Evolutionary conservation across 2,797 vertebrate genomes (phyloP).

Genomic region (Propithecus perrieri): DNA sequence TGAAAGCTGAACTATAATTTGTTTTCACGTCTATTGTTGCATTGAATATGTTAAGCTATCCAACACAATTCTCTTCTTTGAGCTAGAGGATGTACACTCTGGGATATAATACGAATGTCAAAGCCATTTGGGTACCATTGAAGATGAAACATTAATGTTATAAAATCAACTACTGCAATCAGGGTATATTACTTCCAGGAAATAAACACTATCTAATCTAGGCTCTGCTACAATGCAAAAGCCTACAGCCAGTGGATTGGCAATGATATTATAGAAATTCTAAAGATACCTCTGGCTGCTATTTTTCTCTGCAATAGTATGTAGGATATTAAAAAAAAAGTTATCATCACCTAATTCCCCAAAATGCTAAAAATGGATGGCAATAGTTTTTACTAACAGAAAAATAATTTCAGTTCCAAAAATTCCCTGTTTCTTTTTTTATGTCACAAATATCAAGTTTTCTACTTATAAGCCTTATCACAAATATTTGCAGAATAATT

Average conservation of each 20-base stretch:
- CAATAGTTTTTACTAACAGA: slow-evolving; percentile 15
- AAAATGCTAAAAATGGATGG: slow-evolving; percentile 8
- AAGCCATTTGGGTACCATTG: slow-evolving; percentile 27
- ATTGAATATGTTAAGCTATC: slow-evolving; percentile 49
- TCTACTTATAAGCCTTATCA: neutral
- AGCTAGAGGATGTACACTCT: slow-evolving; percentile 12
- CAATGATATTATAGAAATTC: neutral
- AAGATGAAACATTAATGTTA: slow-evolving; percentile 62
- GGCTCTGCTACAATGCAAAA: slow-evolving; percentile 1
- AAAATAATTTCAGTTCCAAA: slow-evolving; percentile 44
- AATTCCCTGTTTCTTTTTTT: slow-evolving; percentile 12
- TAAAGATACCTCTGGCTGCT: neutral
- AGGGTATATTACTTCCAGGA: slow-evolving; percentile 33
- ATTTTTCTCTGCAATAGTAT: neutral
- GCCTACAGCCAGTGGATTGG: slow-evolving; percentile 15
- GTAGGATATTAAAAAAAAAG: neutral
- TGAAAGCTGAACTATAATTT: slow-evolving; percentile 29
- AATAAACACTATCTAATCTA: slow-evolving; percentile 35
- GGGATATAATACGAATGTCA: slow-evolving; percentile 49
- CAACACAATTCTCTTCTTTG: slow-evolving; percentile 37
- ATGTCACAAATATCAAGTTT: slow-evolving; percentile 17
- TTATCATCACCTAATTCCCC: slow-evolving; percentile 4
- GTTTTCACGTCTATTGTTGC: neutral
- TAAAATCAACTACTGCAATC: slow-evolving; percentile 39
- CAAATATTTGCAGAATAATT: slow-evolving; percentile 21